Base-by-base conservation (phyloP, 1,140 invertebrate genomes). In the Homarus americanus region DNA sequence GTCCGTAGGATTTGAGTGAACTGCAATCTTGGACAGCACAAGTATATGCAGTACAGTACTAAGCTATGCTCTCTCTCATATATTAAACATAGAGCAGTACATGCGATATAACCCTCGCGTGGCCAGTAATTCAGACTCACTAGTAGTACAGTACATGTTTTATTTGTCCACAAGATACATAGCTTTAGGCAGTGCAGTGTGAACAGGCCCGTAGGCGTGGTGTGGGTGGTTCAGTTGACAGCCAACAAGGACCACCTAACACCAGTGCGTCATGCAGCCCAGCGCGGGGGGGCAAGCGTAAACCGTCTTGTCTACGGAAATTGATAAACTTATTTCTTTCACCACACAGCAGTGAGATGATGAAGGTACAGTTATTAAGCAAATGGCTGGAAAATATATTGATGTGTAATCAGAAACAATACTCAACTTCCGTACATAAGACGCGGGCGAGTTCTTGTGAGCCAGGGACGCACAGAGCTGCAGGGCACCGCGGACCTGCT, bases 131-230 rank as follows among this genome's bases (percentile, higher is more conserved):
- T 58, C 24, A 58, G 24, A 58, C 17, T 17, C 53, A 58, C 58
- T 9, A 12, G 20, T 34, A 76, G 38, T 63, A 87, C 36, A 40
- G 38, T 41, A 58, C 53, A 58, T 58, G 53, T 88, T 36, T 88
- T 32, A 53, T 88, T 80, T n/a, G n/a, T 72, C 24, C 86, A 82
- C 76, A 88, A 80, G 58, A 88, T 88, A 88, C 86, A 88, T 69
- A 80, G 86, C 75, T 79, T 49, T 38, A 79, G 85, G 82, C 40
- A 72, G 82, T 83, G 82, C 40, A 24, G 66, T 85, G 83, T 44
- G 36, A 41, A 78, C 86, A 80, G 86, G 86, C 17, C 53, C 73
- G 32, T 53, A 63, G 86, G 40, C 15, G 40, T n/a, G 41, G 49
- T 69, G 58, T 78, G 53, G 85, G 75, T 38, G 17, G 41, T 24